A percentile compares a stretch with the other conserved stretches of the same genome.
Conservation (phyloP, 2,888 invertebrate genomes). For the Torymus tubicola region DNA sequence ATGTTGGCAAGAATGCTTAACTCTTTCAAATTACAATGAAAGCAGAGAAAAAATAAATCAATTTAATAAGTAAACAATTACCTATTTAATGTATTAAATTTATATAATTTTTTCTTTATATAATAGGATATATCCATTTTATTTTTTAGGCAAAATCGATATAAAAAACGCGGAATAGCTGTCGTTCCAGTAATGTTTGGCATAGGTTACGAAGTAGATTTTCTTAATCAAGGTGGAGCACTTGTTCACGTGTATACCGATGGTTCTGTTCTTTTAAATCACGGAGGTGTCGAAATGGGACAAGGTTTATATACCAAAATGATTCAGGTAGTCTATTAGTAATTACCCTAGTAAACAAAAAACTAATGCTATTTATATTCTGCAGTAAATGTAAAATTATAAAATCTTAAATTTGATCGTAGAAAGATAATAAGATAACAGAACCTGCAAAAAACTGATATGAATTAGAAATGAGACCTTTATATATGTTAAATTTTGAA, state of each 20-base stretch:
- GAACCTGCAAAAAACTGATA: no score
- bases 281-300: conserved; percentile 95
- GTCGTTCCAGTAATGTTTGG: conserved; percentile 89
- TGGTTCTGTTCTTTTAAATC: conserved; percentile 90
- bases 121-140: not conserved
- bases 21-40: conserved; percentile 81
- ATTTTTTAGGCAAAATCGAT: conserved; percentile 82
- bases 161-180: conserved; percentile 89
- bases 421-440: no score
- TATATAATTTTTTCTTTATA: not conserved
- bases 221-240: conserved; percentile 90
- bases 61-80: conserved; percentile 82
- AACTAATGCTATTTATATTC: no score
- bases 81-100: not conserved
- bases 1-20: conserved; percentile 87
- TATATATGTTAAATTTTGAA: no score
- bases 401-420: no score
- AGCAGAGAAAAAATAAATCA: conserved; percentile 80
- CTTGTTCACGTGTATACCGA: conserved; percentile 89
- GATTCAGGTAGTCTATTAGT: conserved; percentile 81
- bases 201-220: conserved; percentile 84
- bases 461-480: no score
- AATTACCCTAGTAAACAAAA: conserved; percentile 6
- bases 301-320: conserved; percentile 96
- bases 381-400: no score